Evolutionary conservation across 2,888 invertebrate genomes (phyloP).

Genomic region (Eristalinus sepulchralis): DNA sequence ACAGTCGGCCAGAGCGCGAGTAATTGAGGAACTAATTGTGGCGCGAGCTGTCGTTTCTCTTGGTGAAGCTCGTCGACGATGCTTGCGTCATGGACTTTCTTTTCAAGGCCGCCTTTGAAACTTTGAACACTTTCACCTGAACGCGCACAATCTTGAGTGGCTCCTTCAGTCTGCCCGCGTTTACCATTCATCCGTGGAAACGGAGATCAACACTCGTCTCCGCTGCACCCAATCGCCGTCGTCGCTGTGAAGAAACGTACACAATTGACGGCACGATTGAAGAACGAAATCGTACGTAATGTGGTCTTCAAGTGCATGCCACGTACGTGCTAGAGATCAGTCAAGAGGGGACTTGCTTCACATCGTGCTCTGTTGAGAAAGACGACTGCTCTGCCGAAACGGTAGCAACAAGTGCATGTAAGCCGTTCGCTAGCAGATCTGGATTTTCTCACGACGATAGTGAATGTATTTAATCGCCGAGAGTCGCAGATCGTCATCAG

Average conservation of each 20-base stretch:
- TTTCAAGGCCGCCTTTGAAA: constrained; percentile 64
- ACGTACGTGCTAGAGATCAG: neutral
- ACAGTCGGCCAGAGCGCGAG: neutral
- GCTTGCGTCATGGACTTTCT: constrained; percentile 60
- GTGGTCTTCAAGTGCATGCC: constrained; percentile 14
- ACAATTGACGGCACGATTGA: neutral
- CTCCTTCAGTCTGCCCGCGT: neutral
- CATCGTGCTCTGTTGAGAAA: neutral
- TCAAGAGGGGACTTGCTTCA: neutral
- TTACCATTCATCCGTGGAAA: constrained; percentile 4
- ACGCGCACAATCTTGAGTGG: neutral
- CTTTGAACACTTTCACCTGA: constrained; percentile 34
- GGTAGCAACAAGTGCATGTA: constrained; percentile 23
- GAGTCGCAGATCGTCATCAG: constrained; percentile 14
- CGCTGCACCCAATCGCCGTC: constrained; percentile 29
- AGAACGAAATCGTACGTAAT: neutral
- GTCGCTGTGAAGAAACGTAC: neutral
- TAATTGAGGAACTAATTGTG: constrained; percentile 62
- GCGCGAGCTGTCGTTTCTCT: neutral
- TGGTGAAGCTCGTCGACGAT: neutral
- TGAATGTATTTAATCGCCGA: constrained; percentile 34
- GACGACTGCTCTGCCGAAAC: neutral
- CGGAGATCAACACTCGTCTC: constrained; percentile 19
- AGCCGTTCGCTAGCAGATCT: neutral
- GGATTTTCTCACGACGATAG: neutral